Percentiles rank a stretch among this genome's conserved stretches.
These are phyloP conservation scores for Eudemis profundana DNA, from an alignment of 2,888 invertebrate species.

Conservation along the genomic window DNA sequence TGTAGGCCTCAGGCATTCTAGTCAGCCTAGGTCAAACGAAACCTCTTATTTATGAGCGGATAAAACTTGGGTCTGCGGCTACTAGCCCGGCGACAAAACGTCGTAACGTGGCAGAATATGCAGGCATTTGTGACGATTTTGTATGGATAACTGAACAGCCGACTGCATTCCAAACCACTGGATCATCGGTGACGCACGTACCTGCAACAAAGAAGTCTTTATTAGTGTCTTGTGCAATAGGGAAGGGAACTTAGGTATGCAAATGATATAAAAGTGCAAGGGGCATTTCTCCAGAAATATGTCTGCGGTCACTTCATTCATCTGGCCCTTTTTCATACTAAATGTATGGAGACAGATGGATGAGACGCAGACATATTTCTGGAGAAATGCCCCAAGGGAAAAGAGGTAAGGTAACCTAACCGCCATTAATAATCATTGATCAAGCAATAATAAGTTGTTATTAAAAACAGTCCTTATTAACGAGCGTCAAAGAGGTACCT, in stretches of 20 bases:
- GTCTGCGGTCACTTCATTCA: too few species aligned
- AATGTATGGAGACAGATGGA: too few species aligned
- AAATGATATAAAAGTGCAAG: conserved; percentile 8
- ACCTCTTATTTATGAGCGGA: conserved; percentile 39
- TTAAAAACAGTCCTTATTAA: too few species aligned
- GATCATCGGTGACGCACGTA: conserved; percentile 74
- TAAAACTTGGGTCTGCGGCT: conserved; percentile 54
- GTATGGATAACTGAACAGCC: background rate
- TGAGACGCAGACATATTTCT: too few species aligned
- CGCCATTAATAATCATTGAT: too few species aligned
- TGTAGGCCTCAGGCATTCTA: background rate
- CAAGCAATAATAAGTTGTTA: too few species aligned
- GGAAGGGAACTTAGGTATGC: conserved; percentile 25
- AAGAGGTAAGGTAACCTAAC: too few species aligned
- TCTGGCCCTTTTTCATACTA: too few species aligned
- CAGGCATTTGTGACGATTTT: background rate
- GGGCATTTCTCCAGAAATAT: too few species aligned
- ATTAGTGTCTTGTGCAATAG: conserved; percentile 44
- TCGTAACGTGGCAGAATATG: background rate
- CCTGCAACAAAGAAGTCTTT: conserved; percentile 76
- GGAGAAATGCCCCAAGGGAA: too few species aligned
- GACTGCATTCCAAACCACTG: conserved; percentile 68
- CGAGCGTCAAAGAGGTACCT: too few species aligned
- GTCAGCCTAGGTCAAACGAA: conserved; percentile 17
- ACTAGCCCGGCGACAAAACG: background rate